Evolutionary conservation across 2,113 vertebrate genomes (phyloP), one percentile per base, ranked within the genome.

Genomic region (Dicrurus megarhynchus): DNA sequence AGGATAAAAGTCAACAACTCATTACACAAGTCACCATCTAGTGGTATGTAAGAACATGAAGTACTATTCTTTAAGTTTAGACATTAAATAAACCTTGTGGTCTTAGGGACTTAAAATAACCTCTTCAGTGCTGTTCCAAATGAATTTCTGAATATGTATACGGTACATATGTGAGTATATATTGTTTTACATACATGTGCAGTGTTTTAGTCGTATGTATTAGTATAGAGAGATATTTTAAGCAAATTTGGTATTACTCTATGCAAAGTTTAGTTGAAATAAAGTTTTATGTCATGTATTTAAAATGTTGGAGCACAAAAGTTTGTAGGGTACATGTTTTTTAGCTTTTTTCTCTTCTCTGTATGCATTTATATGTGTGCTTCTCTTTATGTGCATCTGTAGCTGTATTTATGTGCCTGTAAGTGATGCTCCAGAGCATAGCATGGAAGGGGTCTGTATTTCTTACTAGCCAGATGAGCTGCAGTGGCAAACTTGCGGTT

Each of bases 1-100:
- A 89, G 33, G 39, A 67, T 59, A 55, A 47, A 91, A 94, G 39
- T 68, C 44, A 94, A 37, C 44, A 79, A 57, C 53, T 94, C 61
- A 69, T 87, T 94, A 91, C 27, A 82, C 41, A 61, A 84, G 93
- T 95, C 93, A 95, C 89, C 89, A 96, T 76, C 91, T 96, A 95
- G 91, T 94, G 95, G 96, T 85, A 39, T 2, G 1, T 80, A 88
- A 61, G 53, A 90, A 90, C 28, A 61, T 17, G 39, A 82, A 82
- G 56, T 52, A 35, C 19, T 86, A 30, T n/a, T 89, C 22, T 79
- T 44, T 59, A 71, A 78, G 26, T 69, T 71, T 33, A 53, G 46
- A 87, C 23, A n/a, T 56, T 71, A 81, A 74, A 87, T 35, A 77
- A 81, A 84, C 8, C 22, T 41, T 47, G 16, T 13, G 13, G 11